Evolutionary conservation across 2,797 vertebrate species (phyloP).

Genomic region (Tokudaia muenninki): DNA sequence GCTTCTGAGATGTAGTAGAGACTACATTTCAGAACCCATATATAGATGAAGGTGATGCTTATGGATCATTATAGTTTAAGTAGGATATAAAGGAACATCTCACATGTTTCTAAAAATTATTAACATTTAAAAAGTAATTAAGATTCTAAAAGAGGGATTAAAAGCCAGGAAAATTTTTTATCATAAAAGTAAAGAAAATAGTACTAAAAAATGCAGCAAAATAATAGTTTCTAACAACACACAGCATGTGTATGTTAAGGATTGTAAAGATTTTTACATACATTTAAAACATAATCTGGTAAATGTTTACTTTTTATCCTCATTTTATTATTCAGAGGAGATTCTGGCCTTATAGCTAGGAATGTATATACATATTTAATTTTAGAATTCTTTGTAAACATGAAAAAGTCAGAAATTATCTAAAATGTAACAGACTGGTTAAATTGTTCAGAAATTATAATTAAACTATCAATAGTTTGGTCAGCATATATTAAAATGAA

Average conservation of each 20-base stretch:
- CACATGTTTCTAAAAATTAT: not conserved
- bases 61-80: not conserved
- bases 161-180: not conserved
- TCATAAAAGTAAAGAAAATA: constrained; percentile 16
- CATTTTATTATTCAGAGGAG: constrained; percentile 30
- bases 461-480: constrained; percentile 17
- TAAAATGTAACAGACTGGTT: constrained; percentile 45
- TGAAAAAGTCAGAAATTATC: constrained; percentile 42
- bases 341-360: not conserved
- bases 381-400: constrained; percentile 44
- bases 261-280: not conserved
- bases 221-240: not conserved
- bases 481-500: constrained; percentile 48
- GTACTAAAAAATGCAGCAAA: not conserved
- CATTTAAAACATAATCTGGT: constrained; percentile 36
- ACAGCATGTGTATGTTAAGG: not conserved
- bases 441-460: constrained; percentile 26
- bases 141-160: not conserved
- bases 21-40: not conserved
- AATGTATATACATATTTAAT: constrained; percentile 12
- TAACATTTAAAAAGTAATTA: constrained; percentile 24
- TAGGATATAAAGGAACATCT: not conserved
- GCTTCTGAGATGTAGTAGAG: not conserved
- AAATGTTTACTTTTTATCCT: constrained; percentile 36
- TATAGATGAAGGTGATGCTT: not conserved